Evolutionary conservation across 2,888 invertebrate species (phyloP), one percentile per base, ranked within the genome.

Genomic region (Pocota personata): DNA sequence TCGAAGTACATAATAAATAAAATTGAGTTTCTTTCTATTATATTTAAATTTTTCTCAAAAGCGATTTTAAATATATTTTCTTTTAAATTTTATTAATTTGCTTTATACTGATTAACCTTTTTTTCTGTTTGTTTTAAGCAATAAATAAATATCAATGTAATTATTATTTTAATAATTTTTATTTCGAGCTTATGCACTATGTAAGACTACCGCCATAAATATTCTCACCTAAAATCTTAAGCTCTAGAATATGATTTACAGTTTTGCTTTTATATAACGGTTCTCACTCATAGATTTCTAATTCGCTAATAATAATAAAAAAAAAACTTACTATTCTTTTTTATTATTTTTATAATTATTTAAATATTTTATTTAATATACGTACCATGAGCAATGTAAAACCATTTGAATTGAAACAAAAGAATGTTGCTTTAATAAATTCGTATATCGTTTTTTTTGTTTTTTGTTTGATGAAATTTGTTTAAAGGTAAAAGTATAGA

Each of bases 271-370:
- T 48, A 40, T 69, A 64, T 43, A 79, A 79, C 73, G 50, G 21
- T 79, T 82, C 87, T 87, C 87, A 82, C 82, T 87, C 82, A 87
- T 83, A 71, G 62, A 84, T 87, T 87, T 79, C 64, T 75, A 66
- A 75, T 58, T 75, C 21, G 40, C 66, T 66, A 67, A 55, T 43
- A 64, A 82, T 37, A 62, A 62, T 78, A 37, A 46, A 77, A 35
- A 58, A 72, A 14, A 72, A 21, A 16, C 27, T 35, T 55, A 24
- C 14, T 60, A 12, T 32, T 46, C 19, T 35, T 32, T 6, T 46
- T 8, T 64, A n/a, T 32, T 55, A 10, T n/a, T 40, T 62, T 35
- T 62, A 12, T 43, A 52, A 50, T 35, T 62, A 40, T 48, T 64
- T 35, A 35, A 55, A 57, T 35, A 50, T 64, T 48, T 14, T n/a